These are phyloP conservation scores for Mobula birostris DNA, from an alignment of 2,113 vertebrate genomes.

Conservation along the genomic window DNA sequence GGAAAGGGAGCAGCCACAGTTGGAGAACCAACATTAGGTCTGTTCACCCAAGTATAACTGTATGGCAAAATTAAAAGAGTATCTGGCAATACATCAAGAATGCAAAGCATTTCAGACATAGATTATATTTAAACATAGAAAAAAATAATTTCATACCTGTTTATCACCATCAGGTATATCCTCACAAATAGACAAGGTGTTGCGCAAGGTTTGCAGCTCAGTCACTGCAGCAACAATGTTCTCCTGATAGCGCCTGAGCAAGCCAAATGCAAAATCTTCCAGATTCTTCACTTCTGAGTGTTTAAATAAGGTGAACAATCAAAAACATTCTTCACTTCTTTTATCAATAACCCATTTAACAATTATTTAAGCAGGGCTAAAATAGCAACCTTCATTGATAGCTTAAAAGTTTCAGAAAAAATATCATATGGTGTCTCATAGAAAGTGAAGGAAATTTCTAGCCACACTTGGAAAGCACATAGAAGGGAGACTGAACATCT, in stretches of 20 bases:
- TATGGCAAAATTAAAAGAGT: no score
- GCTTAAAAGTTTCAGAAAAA: background rate
- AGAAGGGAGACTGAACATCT: no score
- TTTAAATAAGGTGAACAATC: background rate
- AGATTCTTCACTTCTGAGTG: constrained; percentile 45
- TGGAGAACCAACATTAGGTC: background rate
- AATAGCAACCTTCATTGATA: background rate
- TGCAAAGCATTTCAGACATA: background rate
- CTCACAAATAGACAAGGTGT: constrained; percentile 46
- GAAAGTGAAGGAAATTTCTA: background rate
- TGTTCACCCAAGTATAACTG: no score
- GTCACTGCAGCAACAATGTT: constrained; percentile 51
- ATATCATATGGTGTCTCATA: background rate
- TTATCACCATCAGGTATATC: constrained; percentile 51
- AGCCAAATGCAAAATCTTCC: constrained; percentile 50
- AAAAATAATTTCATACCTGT: constrained; percentile 50
- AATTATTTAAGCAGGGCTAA: background rate
- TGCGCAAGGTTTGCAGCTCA: constrained; percentile 47
- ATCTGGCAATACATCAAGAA: background rate
- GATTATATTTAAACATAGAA: background rate
- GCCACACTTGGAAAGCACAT: background rate
- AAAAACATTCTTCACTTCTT: background rate
- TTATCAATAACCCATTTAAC: background rate
- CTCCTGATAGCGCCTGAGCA: constrained; percentile 50
- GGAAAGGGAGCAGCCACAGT: no score